Percentiles rank a stretch among this genome's conserved stretches.
phyloP scores from a whole-genome alignment of 1,140 invertebrate species.

The Drosophila elegans region DNA sequence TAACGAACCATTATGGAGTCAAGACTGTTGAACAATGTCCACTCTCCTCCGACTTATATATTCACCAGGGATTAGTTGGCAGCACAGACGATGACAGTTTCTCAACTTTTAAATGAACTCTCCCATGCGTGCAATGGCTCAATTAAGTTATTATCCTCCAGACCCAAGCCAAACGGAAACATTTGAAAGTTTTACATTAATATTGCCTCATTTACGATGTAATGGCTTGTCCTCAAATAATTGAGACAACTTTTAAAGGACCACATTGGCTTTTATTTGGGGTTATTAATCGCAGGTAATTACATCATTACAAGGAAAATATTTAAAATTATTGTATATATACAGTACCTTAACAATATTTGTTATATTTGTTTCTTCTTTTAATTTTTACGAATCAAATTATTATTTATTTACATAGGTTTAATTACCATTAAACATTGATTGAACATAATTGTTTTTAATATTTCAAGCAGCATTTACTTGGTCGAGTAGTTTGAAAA shows the following conservation, averaged over 20 bases:
- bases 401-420: not conserved
- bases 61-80: slow-evolving; percentile 24
- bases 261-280: not conserved
- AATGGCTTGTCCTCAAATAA: slow-evolving; percentile 52
- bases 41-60: slow-evolving; percentile 6
- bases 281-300: slow-evolving; percentile 25
- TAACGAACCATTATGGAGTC: slow-evolving; percentile 62
- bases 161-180: slow-evolving; percentile 38
- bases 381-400: not conserved
- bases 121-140: slow-evolving; percentile 70
- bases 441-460: not conserved
- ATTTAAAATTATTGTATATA: not conserved
- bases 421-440: slow-evolving; percentile 1
- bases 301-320: too few relatives aligned
- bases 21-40: slow-evolving; percentile 12
- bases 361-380: too few relatives aligned
- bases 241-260: slow-evolving; percentile 23
- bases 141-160: slow-evolving; percentile 73
- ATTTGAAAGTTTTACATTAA: slow-evolving; percentile 64
- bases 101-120: slow-evolving; percentile 68
- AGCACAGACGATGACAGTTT: slow-evolving; percentile 43
- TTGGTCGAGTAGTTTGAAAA: not conserved
- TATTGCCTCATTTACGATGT: slow-evolving; percentile 59
- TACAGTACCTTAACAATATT: not conserved
- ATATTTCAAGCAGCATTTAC: not conserved